Base-by-base conservation (phyloP, 2,797 vertebrate species). In the Lagodon rhomboides region DNA sequence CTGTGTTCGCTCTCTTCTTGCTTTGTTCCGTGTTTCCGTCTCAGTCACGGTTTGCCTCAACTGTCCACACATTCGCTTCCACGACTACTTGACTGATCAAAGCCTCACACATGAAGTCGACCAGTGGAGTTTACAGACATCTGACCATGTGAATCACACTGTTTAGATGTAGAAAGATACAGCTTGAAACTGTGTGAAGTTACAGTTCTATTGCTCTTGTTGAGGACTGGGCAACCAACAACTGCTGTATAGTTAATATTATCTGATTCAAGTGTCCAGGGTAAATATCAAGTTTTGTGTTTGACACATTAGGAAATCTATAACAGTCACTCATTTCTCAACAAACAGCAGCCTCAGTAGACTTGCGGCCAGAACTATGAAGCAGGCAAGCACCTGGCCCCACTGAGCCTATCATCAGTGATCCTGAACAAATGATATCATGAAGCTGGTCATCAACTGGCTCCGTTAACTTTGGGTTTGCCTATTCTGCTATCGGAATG, bases 21-120 rank as follows among this genome's bases (percentile, higher is more conserved):
- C 66, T 85, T 85, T 84, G 63, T 77, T 76, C 82, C 65, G 63
- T 22, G 12, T 38, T 34, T 68, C 61, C 62, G 38, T 68, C 68
- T 69, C 67, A 78, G 58, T 47, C 58, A 5, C 61, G 18, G 64
- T 77, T 30, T 62, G 65, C 60, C 68, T 68, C 61, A 23, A 38
- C 22, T 61, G 64, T 61, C 34, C 69, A 46, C 54, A 60, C 34
- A 38, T 38, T 38, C 8, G 34, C 34, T 38, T 38, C 34, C 34
- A 38, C 34, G 34, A 38, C 34, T 38, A 68, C 55, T 80, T 59
- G 46, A 75, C 69, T 38, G 54, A 85, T 79, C 65, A 83, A 83
- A 81, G 74, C 53, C 58, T 44, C 63, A 20, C 50, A 68, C 61
- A 7, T 68, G 20, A 65, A 58, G 50, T 53, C 65, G 27, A 53